Evolutionary conservation across 2,113 vertebrate genomes (phyloP), one percentile per base, ranked within the genome.

Genomic region (Scartelaos histophorus): DNA sequence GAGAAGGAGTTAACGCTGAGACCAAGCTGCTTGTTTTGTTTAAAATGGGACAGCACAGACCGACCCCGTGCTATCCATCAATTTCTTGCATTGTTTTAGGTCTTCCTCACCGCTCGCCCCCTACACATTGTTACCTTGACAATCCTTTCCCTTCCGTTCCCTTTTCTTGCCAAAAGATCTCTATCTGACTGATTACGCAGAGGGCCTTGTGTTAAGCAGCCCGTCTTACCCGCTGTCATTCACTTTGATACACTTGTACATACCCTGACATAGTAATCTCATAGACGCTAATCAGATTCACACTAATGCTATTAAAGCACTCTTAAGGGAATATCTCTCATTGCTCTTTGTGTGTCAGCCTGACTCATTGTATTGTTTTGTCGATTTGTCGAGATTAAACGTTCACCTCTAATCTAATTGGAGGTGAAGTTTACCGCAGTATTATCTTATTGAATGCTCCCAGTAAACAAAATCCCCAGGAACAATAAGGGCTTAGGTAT

Each of bases 261-360:
- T 19, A 29, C 85, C 79, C 71, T 79, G 78, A 79, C 73, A 65
- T 47, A 12, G 60, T 81, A 78, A 84, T 83, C 80, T 75, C 67
- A 74, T 85, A 62, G 64, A 75, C 70, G 53, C 82, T 78, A 84
- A 85, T 87, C 74, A 76, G 74, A 85, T 87, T 83, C 24, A 22
- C 0, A 4, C 83, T 85, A 84, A 90, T 80, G 80, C 80, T 72
- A 79, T 83, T 84, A 81, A 83, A 81, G n/a, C 67, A 21, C 68
- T 87, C 73, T 79, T 76, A 54, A 67, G 84, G 67, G 77, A 84
- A 66, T 87, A 72, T 73, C 54, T 69, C 43, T 73, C 56, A 78
- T 71, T 74, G 35, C 62, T 76, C 81, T 75, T 77, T 81, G 75
- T 72, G 49, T 76, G 67, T 70, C 62, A 76, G 77, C 64, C 66